Evolutionary conservation across 2,797 vertebrate species (phyloP).

Genomic region (Spinus olivaceus): DNA sequence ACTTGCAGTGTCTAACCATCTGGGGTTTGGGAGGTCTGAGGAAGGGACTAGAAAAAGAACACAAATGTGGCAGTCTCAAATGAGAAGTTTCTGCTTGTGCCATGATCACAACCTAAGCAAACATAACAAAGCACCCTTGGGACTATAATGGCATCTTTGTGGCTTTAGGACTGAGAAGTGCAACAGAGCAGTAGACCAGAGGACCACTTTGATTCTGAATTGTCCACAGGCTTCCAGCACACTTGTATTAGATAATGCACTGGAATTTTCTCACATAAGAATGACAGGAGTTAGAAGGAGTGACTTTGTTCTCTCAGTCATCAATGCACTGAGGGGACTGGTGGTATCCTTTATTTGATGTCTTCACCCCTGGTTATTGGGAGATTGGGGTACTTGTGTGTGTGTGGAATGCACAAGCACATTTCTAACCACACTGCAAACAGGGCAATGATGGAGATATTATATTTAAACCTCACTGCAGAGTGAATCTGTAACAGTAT

Average conservation of each 20-base stretch:
- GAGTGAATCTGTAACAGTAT: background rate
- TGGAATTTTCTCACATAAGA: background rate
- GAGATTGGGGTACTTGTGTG: background rate
- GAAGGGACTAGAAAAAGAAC: background rate
- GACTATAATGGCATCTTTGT: background rate
- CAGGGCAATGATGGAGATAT: background rate
- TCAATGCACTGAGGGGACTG: background rate
- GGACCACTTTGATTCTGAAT: background rate
- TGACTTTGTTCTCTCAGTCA: background rate
- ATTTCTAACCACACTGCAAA: background rate
- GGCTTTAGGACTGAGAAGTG: background rate
- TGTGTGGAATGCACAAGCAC: background rate
- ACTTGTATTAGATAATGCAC: background rate
- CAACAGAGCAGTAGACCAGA: background rate
- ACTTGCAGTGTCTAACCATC: background rate
- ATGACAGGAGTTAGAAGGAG: background rate
- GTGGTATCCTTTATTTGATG: background rate
- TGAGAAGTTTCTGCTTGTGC: background rate
- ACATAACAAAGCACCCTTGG: background rate
- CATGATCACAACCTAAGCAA: background rate
- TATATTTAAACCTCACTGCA: background rate
- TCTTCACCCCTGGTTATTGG: background rate
- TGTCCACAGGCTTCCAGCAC: background rate
- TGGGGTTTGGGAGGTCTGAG: background rate
- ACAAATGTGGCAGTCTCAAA: background rate